Percentiles rank a stretch among this genome's conserved stretches.
These are phyloP conservation scores for Drosophila rellima DNA, from an alignment of 2,888 invertebrate genomes.

Conservation along the genomic window DNA sequence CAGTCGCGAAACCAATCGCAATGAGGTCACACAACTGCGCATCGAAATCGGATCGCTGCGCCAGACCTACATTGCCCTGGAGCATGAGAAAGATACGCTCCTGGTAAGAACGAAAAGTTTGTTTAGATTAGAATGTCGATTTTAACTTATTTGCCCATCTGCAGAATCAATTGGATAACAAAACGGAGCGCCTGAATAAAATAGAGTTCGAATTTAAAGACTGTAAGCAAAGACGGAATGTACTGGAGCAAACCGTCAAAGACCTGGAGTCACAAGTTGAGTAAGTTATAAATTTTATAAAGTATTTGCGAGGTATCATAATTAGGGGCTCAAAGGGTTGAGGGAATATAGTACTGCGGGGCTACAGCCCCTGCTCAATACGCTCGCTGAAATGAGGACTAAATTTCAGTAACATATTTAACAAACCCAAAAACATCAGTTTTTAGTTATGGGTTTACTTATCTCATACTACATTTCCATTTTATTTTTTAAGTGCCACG, in stretches of 20 bases:
- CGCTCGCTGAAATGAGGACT: no score
- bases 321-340: neutral
- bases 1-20: slow-evolving; percentile 87
- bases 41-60: slow-evolving; percentile 89
- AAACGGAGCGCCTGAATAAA: slow-evolving; percentile 89
- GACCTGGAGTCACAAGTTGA: slow-evolving; percentile 88
- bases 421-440: no score
- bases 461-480: no score
- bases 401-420: no score
- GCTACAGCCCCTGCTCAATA: no score
- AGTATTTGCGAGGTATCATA: no score
- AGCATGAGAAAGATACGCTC: slow-evolving; percentile 90
- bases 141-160: neutral
- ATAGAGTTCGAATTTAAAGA: slow-evolving; percentile 89
- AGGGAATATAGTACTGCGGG: no score
- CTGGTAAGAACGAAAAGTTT: slow-evolving; percentile 85
- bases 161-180: slow-evolving; percentile 89
- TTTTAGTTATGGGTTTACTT: no score
- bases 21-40: slow-evolving; percentile 88
- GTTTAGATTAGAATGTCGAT: neutral
- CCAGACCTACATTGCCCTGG: slow-evolving; percentile 88
- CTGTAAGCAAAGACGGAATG: slow-evolving; percentile 87
- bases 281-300: no score
- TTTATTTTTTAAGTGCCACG: no score
- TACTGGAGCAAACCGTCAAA: slow-evolving; percentile 87